A percentile compares a stretch with the other conserved stretches of the same genome.
Evolutionary conservation across 2,888 invertebrate species (phyloP).

Genomic region (Macaria liturata): DNA sequence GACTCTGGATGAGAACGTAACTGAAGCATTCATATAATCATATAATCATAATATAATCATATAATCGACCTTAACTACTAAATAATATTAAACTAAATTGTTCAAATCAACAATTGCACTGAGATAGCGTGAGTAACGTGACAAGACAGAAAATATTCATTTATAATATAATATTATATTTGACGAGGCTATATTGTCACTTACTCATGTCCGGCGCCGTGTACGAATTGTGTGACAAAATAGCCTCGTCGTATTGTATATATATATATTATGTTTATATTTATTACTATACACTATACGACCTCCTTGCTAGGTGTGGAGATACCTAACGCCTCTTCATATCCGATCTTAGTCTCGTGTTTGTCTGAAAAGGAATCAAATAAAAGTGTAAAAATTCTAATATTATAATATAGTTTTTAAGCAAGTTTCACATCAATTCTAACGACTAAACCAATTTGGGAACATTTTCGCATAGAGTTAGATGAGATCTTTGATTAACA

Average conservation of each 20-base stretch:
- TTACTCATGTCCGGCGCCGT: no score
- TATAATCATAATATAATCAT: slow-evolving; percentile 42
- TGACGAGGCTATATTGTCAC: no score
- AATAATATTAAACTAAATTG: slow-evolving; percentile 59
- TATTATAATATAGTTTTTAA: no score
- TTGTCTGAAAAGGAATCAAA: slow-evolving; percentile 69
- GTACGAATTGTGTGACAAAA: no score
- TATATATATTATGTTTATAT: slow-evolving; percentile 7
- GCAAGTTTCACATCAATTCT: no score
- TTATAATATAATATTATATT: slow-evolving; percentile 31
- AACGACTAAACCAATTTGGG: no score
- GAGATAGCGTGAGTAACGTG: slow-evolving; percentile 60
- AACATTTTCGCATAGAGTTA: no score
- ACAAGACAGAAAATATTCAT: slow-evolving; percentile 45
- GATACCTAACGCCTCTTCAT: slow-evolving; percentile 95
- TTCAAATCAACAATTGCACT: slow-evolving; percentile 78
- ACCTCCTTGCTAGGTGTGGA: slow-evolving; percentile 96
- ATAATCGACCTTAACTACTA: slow-evolving; percentile 50
- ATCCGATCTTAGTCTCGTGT: slow-evolving; percentile 87
- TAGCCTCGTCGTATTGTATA: no score
- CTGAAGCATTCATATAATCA: slow-evolving; percentile 44
- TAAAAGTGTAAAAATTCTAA: no score
- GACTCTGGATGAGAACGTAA: slow-evolving; percentile 60
- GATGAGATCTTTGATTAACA: no score
- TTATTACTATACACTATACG: slow-evolving; percentile 65